Base-by-base conservation (phyloP, 2,113 vertebrate species). In the Coptodon rendalli region DNA sequence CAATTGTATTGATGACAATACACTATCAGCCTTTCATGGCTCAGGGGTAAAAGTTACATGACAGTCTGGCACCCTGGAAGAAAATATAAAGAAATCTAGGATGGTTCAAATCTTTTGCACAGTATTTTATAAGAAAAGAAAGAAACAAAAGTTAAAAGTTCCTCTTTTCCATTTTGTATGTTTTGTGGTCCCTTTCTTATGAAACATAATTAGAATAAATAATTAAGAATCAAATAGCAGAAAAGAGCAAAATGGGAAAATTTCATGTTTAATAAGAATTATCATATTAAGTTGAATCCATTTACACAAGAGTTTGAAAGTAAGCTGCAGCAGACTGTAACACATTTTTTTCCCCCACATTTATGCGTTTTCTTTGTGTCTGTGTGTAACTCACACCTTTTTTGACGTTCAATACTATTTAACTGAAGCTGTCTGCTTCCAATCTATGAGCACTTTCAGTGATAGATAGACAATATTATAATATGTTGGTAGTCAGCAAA, bases 371-470 rank as follows among this genome's bases (percentile, higher is more conserved):
- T 48, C 5, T 52, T 45, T 31, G n/a, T 19, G 83, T 27, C 3
- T 78, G 53, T 29, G 81, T 61, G 79, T 78, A 92, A 85, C 16
- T 17, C n/a, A 81, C 43, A 83, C 17, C 7, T 36, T 86, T 88
- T 73, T 84, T 73, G n/a, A 83, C 1, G 8, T 81, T 91, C 50
- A 73, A 68, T 89, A 92, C 50, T 63, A 66, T 86, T 84, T 84
- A 66, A 80, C 68, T 61, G 71, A 88, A 89, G 80, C 81, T 56
- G 84, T 80, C 82, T 76, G 3, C 83, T 80, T 81, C 45, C 52
- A 9, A 52, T 66, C 48, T 85, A 48, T 83, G 34, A 85, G 81
- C 50, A 80, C 81, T 87, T 87, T 86, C 48, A 86, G 22, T 14
- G 34, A 48, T 31, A 54, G 66, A 89, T 63, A 66, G 9, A 52